A percentile compares a stretch with the other conserved stretches of the same genome.
These are phyloP conservation scores for Etheostoma nigrum DNA, from an alignment of 2,797 vertebrate species.

Conservation along the genomic window DNA sequence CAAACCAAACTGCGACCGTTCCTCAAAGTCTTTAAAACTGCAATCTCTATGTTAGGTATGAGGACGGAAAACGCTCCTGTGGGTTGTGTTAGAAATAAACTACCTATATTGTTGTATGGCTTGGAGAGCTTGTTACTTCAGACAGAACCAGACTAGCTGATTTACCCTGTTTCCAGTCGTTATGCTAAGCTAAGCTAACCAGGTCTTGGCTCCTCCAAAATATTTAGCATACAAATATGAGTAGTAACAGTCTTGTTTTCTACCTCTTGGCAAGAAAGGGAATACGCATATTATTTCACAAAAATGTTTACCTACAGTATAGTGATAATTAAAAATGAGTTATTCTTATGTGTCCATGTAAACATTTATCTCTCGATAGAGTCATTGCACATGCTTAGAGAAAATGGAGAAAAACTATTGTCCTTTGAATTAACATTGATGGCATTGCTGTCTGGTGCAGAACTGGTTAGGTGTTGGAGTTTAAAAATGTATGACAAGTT, in stretches of 20 bases:
- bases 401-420: slow-evolving; percentile 11
- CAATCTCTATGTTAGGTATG: no score
- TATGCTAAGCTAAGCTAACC: slow-evolving; percentile 5
- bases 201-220: neutral
- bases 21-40: no score
- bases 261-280: neutral
- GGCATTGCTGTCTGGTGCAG: slow-evolving; percentile 21
- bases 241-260: neutral
- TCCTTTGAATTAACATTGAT: slow-evolving; percentile 39
- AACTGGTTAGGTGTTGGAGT: slow-evolving; percentile 11
- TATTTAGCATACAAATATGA: neutral
- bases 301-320: neutral
- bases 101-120: no score
- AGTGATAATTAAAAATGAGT: neutral
- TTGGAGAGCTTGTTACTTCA: neutral
- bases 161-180: neutral
- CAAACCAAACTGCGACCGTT: no score
- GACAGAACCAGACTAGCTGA: neutral
- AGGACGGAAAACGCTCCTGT: no score
- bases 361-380: neutral
- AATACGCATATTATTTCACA: neutral
- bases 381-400: slow-evolving; percentile 3
- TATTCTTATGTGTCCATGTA: neutral
- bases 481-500: slow-evolving; percentile 47
- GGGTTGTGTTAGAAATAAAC: no score